A percentile compares a stretch with the other conserved stretches of the same genome.
Evolutionary conservation across 2,797 vertebrate genomes (phyloP).

Genomic region (Synanceia verrucosa): DNA sequence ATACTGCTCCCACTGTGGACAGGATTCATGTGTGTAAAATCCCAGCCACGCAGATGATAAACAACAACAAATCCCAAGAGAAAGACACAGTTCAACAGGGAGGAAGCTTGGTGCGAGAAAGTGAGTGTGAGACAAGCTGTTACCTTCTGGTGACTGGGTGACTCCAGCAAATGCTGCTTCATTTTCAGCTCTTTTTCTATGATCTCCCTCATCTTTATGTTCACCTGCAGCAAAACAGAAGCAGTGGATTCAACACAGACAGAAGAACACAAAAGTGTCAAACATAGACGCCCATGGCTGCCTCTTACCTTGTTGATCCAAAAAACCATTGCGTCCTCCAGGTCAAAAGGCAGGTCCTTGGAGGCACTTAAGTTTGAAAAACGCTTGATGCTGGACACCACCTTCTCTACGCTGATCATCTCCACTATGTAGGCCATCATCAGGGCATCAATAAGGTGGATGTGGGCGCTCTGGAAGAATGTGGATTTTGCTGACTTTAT

Average conservation of each 20-base stretch:
- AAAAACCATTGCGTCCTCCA: constrained; percentile 95
- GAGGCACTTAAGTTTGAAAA: constrained; percentile 94
- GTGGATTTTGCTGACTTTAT: background rate
- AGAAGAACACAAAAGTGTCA: background rate
- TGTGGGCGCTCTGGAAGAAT: constrained; percentile 88
- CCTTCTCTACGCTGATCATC: constrained; percentile 96
- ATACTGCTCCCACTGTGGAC: background rate
- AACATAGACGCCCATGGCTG: background rate
- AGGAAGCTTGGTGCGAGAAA: background rate
- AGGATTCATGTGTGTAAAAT: background rate
- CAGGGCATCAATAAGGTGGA: constrained; percentile 94
- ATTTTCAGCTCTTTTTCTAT: constrained; percentile 91
- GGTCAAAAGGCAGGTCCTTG: constrained; percentile 91
- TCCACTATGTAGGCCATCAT: constrained; percentile 94
- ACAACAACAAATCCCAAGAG: constrained; percentile 11
- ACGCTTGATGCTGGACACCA: constrained; percentile 91
- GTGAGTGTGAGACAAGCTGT: background rate
- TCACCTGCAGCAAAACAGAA: constrained; percentile 83
- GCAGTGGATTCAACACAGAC: background rate
- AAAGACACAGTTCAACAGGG: constrained; percentile 20
- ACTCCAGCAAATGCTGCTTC: constrained; percentile 92
- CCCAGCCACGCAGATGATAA: constrained; percentile 8
- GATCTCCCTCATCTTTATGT: constrained; percentile 93
- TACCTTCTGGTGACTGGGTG: constrained; percentile 96
- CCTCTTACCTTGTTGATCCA: constrained; percentile 95